Percentiles rank a stretch among this genome's conserved stretches.
These are phyloP conservation scores for Halcyon smyrnensis DNA, from an alignment of 2,797 vertebrate species.

Conservation along the genomic window DNA sequence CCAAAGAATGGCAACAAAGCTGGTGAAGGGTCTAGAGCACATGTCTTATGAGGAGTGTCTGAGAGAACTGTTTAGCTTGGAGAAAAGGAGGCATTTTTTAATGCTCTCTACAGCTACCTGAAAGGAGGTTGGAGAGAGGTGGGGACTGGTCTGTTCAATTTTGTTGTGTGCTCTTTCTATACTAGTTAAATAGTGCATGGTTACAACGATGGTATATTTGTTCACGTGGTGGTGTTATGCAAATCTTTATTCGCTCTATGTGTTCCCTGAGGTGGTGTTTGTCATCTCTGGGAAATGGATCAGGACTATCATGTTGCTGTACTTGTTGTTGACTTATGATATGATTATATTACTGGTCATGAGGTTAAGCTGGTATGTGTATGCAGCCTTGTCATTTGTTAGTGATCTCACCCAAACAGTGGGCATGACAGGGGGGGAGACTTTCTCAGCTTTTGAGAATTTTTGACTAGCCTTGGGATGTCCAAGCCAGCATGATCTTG, in stretches of 20 bases:
- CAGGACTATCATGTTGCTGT: neutral
- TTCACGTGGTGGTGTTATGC: neutral
- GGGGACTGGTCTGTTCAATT: neutral
- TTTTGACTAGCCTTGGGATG: neutral
- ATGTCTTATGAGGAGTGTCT: too few relatives aligned
- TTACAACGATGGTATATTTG: neutral
- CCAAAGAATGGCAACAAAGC: too few relatives aligned
- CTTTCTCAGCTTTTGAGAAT: neutral
- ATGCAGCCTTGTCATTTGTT: neutral
- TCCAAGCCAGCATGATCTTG: neutral
- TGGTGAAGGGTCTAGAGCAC: too few relatives aligned
- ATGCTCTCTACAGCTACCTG: too few relatives aligned
- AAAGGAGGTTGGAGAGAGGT: too few relatives aligned
- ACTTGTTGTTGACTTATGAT: neutral
- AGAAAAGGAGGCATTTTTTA: too few relatives aligned
- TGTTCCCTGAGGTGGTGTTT: neutral
- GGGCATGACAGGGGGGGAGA: neutral
- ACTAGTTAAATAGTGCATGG: neutral
- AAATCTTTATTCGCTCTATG: neutral
- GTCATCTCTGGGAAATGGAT: neutral
- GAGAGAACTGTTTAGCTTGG: too few relatives aligned
- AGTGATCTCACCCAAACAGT: neutral
- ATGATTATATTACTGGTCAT: neutral
- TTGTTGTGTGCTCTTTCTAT: neutral
- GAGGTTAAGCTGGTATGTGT: neutral